Evolutionary conservation across 2,113 vertebrate species (phyloP), one percentile per base, ranked within the genome.

Genomic region (Spermophilus dauricus): DNA sequence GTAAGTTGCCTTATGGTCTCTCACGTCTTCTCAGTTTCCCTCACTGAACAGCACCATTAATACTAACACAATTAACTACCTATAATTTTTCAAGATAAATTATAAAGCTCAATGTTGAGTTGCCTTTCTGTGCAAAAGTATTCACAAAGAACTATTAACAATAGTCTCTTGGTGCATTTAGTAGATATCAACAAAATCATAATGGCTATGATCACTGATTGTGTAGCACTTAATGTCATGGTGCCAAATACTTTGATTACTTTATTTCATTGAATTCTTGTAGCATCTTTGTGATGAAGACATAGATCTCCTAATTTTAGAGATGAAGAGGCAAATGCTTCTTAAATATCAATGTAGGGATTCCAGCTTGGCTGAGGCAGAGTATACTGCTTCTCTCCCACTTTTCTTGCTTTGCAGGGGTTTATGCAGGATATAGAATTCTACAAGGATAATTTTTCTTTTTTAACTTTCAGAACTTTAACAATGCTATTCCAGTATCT

Each of bases 101-200:
- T 67, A 80, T 70, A 87, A 87, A 82, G 34, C n/a, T 63, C 69
- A 63, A 73, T 13, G 8, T 76, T 1, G 30, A 87, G 7, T 17
- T 69, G 5, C 0, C 12, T 84, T 18, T 76, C 26, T 83, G 18
- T 73, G 76, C 45, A 61, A 48, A 94, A 77, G 12, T 69, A 89
- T 56, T 93, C 13, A 91, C 94, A 9, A 81, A 61, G n/a, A 82
- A 13, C 39, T 94, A 75, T 82, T 89, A 75, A 78, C 4, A 53
- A 12, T 72, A 86, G 80, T 90, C 24, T 90, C 17, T 76, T 93
- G n/a, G 22, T 3, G 39, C 30, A 28, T 65, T 93, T 65, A 92
- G 70, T 70, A 92, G 18, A n/a, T 82, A 90, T 30, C n/a, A 86
- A 91, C 24, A 85, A 95, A 92, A 89, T 39, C 89, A 67, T 78